Evolutionary conservation across 2,113 vertebrate genomes (phyloP).

Genomic region (Clinocottus analis): DNA sequence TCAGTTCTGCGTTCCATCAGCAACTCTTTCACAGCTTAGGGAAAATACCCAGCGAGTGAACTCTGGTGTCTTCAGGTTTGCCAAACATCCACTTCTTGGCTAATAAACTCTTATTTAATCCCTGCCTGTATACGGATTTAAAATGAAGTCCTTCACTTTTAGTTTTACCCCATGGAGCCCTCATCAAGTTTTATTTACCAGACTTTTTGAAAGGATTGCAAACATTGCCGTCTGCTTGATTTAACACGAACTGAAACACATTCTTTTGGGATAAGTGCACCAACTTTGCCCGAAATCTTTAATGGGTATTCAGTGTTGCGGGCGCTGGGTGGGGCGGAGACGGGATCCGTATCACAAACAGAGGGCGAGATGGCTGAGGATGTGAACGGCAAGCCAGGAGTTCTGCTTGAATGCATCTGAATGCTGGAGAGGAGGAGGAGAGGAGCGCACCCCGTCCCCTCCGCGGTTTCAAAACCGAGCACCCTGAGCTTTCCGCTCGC

Average conservation of each 20-base stretch:
- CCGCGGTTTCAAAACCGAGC: slow-evolving; percentile 60
- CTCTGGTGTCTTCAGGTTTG: slow-evolving; percentile 13
- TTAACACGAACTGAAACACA: slow-evolving; percentile 63
- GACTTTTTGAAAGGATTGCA: slow-evolving; percentile 57
- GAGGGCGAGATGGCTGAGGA: slow-evolving; percentile 55
- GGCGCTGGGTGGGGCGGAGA: slow-evolving; percentile 50
- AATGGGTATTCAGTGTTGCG: slow-evolving; percentile 49
- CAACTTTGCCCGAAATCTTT: slow-evolving; percentile 52
- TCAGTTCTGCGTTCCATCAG: slow-evolving; percentile 29
- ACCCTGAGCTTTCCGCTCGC: slow-evolving; percentile 71
- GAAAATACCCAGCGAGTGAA: slow-evolving; percentile 38
- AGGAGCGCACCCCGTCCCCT: slow-evolving; percentile 61
- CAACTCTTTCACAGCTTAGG: slow-evolving; percentile 27
- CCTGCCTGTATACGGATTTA: slow-evolving; percentile 14
- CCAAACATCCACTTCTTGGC: slow-evolving; percentile 50
- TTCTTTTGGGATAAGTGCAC: slow-evolving; percentile 67
- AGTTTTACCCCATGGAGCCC: slow-evolving; percentile 29
- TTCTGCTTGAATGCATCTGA: slow-evolving; percentile 84
- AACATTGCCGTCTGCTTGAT: slow-evolving; percentile 67
- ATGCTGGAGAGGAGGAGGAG: slow-evolving; percentile 68
- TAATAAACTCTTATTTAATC: slow-evolving; percentile 35
- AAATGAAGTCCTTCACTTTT: slow-evolving; percentile 33
- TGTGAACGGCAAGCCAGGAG: slow-evolving; percentile 74
- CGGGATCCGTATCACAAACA: slow-evolving; percentile 67
- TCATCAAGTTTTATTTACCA: slow-evolving; percentile 62